Evolutionary conservation across 2,797 vertebrate species (phyloP), one percentile per base, ranked within the genome.

Genomic region (Urocyon cinereoargenteus): DNA sequence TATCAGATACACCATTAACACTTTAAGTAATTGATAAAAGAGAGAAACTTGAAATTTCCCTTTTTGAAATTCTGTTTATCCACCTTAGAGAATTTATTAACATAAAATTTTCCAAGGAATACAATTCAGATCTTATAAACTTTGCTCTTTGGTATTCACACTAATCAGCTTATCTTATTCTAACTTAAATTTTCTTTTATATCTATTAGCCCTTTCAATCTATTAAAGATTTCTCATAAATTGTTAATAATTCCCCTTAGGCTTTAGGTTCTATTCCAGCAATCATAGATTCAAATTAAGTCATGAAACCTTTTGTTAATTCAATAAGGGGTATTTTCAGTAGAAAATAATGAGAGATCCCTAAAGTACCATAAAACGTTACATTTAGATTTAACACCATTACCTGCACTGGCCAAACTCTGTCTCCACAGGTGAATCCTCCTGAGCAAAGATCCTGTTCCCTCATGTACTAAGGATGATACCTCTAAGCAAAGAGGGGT

Each of bases 191-290:
- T 97, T 73, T 55, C 15, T 85, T 82, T 97, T 72, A 13, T 62
- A 28, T 26, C 62, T 81, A 21, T 77, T 83, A 81, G 28, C 8
- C 11, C 22, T 96, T 91, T 93, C 57, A 94, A 66, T 93, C 40
- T 83, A 66, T 83, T 64, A 89, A 97, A 90, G 53, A 96, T 90
- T 96, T 89, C 79, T 15, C 51, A 55, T 95, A 86, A 93, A 73
- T 81, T 72, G 78, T 91, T 93, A 95, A 78, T 68, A 40, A 10
- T 92, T 93, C 55, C 68, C 51, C 28, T 66, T 78, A 91, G 61
- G 26, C 8, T 73, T 94, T 86, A 75, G 10, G 5, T 93, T 96
- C 75, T 96, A 9, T 91, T 85, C 24, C 18, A 90, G 79, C 55
- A 72, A 70, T 57, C 72, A 57, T 6, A 96, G 19, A 93, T 81